phyloP scores from a whole-genome alignment of 2,888 invertebrate species.

The Magallana nippona region DNA sequence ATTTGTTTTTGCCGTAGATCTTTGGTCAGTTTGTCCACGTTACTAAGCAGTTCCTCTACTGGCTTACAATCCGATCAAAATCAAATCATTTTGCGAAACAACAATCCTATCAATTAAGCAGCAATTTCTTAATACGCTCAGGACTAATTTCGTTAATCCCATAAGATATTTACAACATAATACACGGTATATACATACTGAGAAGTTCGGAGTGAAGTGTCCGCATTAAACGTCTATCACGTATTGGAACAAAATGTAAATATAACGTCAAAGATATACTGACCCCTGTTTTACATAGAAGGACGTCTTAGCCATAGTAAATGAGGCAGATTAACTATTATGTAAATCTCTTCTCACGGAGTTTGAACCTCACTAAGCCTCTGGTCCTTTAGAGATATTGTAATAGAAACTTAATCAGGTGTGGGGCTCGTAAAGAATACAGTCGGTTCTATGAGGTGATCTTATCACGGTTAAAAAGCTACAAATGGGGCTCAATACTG shows the following conservation, averaged over 20 bases:
- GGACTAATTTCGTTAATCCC: constrained; percentile 1
- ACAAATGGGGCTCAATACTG: not conserved
- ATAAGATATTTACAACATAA: not conserved
- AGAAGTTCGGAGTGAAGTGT: no score
- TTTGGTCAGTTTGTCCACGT: not conserved
- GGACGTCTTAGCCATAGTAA: no score
- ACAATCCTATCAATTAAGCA: not conserved
- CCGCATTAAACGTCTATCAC: not conserved
- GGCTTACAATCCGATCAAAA: constrained; percentile 5
- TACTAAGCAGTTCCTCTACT: not conserved
- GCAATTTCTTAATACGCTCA: constrained; percentile 3
- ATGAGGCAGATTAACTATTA: no score
- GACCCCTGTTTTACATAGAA: not conserved
- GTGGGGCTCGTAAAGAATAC: constrained; percentile 27
- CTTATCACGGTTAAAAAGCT: constrained; percentile 31
- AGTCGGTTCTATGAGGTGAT: constrained; percentile 6
- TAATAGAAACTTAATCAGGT: constrained; percentile 27
- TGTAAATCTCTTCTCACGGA: not conserved
- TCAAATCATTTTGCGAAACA: not conserved
- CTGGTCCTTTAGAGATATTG: constrained; percentile 17
- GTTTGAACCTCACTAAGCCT: constrained; percentile 1
- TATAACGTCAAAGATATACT: not conserved
- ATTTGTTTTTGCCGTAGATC: not conserved
- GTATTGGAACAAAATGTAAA: not conserved
- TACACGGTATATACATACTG: no score